Evolutionary conservation across 2,797 vertebrate species (phyloP).

Genomic region (Urosaurus nigricauda): DNA sequence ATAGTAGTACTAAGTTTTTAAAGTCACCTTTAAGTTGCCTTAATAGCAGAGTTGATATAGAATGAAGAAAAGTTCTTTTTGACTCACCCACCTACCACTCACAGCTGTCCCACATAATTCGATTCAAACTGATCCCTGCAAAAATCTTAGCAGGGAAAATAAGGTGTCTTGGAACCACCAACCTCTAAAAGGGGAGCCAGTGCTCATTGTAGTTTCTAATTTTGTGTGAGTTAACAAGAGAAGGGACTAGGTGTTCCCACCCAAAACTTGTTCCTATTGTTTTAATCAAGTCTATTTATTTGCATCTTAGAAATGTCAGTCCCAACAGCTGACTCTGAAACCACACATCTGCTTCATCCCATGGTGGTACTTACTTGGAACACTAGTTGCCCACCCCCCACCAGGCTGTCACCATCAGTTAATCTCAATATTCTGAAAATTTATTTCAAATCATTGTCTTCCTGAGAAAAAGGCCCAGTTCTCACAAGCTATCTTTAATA

Average conservation of each 20-base stretch:
- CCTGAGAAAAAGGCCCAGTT: no score
- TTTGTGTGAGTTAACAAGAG: neutral
- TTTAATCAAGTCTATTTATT: neutral
- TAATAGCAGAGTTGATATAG: neutral
- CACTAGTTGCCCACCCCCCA: neutral
- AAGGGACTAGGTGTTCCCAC: neutral
- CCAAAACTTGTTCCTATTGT: neutral
- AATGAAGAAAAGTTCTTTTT: neutral
- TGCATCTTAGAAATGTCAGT: neutral
- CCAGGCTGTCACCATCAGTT: neutral
- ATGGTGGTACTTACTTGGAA: neutral
- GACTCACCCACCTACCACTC: neutral
- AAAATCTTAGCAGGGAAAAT: neutral
- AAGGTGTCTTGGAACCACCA: neutral
- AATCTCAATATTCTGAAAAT: neutral
- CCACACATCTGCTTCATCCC: neutral
- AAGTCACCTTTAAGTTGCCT: neutral
- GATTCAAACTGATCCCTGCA: neutral
- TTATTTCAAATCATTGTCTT: neutral
- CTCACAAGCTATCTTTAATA: neutral
- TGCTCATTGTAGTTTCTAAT: neutral
- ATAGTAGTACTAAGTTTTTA: neutral
- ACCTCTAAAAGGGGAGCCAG: neutral
- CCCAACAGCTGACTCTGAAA: neutral
- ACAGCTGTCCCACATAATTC: neutral